Evolutionary conservation across 2,113 vertebrate genomes (phyloP).

Genomic region (Eubucco bourcierii): DNA sequence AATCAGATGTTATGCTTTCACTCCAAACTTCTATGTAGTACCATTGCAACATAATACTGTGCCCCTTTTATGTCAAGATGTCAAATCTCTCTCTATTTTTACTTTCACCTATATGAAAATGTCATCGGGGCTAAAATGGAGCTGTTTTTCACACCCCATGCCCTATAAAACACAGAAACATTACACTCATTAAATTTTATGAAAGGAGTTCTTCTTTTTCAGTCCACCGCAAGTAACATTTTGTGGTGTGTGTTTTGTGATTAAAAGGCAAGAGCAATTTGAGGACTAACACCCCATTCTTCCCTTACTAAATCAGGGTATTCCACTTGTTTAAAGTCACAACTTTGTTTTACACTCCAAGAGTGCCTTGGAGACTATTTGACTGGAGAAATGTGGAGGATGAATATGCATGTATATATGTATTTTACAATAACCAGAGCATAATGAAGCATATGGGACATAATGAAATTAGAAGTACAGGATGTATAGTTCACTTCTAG

Average conservation of each 20-base stretch:
- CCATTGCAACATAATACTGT: background rate
- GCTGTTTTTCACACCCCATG: constrained; percentile 56
- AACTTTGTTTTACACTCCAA: background rate
- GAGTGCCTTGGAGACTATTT: background rate
- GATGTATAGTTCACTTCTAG: background rate
- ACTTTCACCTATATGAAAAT: constrained; percentile 62
- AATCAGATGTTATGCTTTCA: constrained; percentile 52
- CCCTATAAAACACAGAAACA: constrained; percentile 49
- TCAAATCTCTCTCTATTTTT: constrained; percentile 49
- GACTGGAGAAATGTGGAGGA: background rate
- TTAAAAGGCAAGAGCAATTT: constrained; percentile 37
- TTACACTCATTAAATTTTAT: constrained; percentile 59
- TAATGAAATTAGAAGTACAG: background rate
- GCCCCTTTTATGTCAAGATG: constrained; percentile 35
- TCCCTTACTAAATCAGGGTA: background rate
- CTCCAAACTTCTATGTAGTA: background rate
- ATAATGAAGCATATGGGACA: background rate
- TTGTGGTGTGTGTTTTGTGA: constrained; percentile 4
- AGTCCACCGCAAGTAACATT: background rate
- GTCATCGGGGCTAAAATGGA: constrained; percentile 52
- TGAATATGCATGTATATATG: background rate
- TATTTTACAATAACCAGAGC: background rate
- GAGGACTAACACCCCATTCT: background rate
- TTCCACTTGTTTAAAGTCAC: constrained; percentile 28
- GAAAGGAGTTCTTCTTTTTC: constrained; percentile 41